These are phyloP conservation scores for Antitype chi DNA, from an alignment of 2,888 invertebrate genomes.

Conservation along the genomic window DNA sequence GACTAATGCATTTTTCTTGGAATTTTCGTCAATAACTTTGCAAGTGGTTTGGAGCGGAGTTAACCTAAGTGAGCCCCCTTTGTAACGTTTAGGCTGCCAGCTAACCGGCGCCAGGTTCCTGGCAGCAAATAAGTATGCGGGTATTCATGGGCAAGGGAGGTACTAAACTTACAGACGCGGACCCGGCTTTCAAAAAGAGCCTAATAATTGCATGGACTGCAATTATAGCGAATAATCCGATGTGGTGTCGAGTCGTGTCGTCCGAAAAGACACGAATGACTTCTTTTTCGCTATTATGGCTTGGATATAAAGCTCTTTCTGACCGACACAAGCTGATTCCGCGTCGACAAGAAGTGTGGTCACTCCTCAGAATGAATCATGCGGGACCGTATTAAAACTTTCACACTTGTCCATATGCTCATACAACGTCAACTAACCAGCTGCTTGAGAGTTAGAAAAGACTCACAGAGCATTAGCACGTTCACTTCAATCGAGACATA, in stretches of 20 bases:
- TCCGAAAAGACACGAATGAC: not conserved
- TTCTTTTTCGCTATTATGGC: not conserved
- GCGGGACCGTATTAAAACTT: not conserved
- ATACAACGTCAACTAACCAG: not conserved
- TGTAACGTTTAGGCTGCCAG: not conserved
- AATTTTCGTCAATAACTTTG: not conserved
- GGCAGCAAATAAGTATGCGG: not conserved
- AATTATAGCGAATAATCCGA: not conserved
- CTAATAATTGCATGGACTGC: not conserved
- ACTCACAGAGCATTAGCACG: not conserved
- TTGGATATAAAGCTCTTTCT: not conserved
- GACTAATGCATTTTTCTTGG: not conserved
- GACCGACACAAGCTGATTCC: not conserved
- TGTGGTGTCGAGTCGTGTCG: not conserved
- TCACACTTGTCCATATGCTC: not conserved
- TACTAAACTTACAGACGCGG: not conserved
- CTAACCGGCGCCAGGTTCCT: not conserved
- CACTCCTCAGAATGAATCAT: too few relatives aligned
- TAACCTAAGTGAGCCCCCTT: not conserved
- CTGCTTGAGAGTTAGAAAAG: not conserved
- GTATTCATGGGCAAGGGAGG: not conserved
- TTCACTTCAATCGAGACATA: not conserved
- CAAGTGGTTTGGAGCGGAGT: not conserved
- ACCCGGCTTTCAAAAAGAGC: not conserved
- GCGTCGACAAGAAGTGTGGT: not conserved